Evolutionary conservation across 1,140 invertebrate species (phyloP).

Genomic region (Trinorchestia longiramus): DNA sequence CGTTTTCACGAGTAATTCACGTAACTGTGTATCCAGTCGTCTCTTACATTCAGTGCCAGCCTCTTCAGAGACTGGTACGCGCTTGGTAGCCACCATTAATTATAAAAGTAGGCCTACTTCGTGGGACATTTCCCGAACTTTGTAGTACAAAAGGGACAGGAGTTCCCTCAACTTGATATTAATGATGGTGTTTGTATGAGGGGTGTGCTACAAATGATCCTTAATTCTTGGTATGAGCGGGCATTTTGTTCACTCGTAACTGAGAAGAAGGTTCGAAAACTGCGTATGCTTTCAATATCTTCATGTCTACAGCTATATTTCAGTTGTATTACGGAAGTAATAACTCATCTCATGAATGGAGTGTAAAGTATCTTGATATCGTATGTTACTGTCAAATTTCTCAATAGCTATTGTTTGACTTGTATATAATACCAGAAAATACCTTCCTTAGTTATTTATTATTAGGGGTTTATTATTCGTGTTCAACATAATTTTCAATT

Average conservation of each 20-base stretch:
- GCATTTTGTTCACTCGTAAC: neutral
- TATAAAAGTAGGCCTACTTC: constrained; percentile 22
- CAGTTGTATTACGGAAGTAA: no score
- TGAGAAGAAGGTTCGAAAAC: neutral
- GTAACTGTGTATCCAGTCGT: neutral
- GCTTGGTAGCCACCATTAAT: neutral
- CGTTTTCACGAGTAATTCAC: no score
- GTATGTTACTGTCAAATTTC: neutral
- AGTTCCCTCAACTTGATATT: constrained; percentile 48
- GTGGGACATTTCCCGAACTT: neutral
- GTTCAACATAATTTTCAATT: neutral
- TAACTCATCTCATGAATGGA: neutral
- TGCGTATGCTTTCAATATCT: neutral
- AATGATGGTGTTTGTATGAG: constrained; percentile 45
- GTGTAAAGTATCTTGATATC: neutral
- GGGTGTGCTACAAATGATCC: constrained; percentile 18
- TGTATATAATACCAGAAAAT: no score
- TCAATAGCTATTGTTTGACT: no score
- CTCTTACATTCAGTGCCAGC: neutral
- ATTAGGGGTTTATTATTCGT: neutral
- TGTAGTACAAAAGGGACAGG: neutral
- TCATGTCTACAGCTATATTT: neutral
- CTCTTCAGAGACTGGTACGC: neutral
- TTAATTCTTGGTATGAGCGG: neutral
- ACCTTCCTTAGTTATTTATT: neutral